phyloP scores from a whole-genome alignment of 2,113 vertebrate genomes.

The Callaeas wilsoni region DNA sequence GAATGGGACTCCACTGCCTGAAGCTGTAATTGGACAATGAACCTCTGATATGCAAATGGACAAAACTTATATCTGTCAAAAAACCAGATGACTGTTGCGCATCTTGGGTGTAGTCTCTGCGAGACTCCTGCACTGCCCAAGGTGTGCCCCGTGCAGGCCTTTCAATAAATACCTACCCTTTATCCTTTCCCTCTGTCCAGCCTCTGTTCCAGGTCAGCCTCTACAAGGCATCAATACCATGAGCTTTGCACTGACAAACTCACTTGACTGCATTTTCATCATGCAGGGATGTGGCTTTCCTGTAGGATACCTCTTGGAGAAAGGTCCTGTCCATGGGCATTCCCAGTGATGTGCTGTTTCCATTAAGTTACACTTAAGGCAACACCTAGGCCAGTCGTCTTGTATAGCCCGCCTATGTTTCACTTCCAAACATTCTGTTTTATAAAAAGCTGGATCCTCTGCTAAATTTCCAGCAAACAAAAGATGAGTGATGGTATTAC shows the following conservation, averaged over 20 bases:
- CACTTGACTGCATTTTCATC: background rate
- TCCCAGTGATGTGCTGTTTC: background rate
- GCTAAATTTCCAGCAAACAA: background rate
- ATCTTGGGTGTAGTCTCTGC: too few relatives aligned
- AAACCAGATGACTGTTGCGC: too few relatives aligned
- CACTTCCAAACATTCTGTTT: background rate
- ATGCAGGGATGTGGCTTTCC: background rate
- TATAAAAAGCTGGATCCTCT: background rate
- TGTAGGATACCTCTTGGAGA: background rate
- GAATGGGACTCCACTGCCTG: too few relatives aligned
- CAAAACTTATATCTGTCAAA: too few relatives aligned
- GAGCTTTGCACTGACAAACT: background rate
- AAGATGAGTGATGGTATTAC: background rate
- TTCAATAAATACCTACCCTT: too few relatives aligned
- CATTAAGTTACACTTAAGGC: background rate
- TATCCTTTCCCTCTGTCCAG: too few relatives aligned
- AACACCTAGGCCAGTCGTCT: background rate
- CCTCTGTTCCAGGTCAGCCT: too few relatives aligned
- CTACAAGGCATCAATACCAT: too few relatives aligned
- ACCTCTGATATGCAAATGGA: too few relatives aligned
- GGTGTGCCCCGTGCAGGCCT: too few relatives aligned
- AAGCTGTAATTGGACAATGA: too few relatives aligned
- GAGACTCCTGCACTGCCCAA: too few relatives aligned
- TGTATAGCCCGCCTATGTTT: background rate
- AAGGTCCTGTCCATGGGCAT: background rate